Evolutionary conservation across 2,888 invertebrate genomes (phyloP).

Genomic region (Siphonodentalium dalli): DNA sequence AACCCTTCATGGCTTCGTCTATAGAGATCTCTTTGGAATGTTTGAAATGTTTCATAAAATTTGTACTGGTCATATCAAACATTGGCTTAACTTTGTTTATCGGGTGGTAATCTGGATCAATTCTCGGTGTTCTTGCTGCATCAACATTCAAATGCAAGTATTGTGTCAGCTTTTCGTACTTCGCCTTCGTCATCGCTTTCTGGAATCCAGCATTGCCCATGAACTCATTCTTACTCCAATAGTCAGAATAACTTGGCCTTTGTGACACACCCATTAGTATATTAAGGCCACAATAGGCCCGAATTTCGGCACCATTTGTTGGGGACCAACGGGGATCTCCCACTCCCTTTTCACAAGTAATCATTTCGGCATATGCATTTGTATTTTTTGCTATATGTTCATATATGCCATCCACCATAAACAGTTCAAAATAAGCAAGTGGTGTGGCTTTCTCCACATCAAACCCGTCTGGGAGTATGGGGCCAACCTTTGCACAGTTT

Average conservation of each 20-base stretch:
- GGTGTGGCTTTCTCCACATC: too few species aligned
- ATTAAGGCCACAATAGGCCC: neutral
- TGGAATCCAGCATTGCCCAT: neutral
- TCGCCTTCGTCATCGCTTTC: neutral
- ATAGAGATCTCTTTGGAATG: constrained; percentile 1
- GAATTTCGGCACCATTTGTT: neutral
- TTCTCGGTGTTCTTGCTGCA: neutral
- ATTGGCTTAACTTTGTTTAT: constrained; percentile 2
- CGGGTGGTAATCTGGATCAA: neutral
- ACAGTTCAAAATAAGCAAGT: neutral
- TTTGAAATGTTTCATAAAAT: neutral
- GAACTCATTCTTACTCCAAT: neutral
- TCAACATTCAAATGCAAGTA: neutral
- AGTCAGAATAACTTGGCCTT: neutral
- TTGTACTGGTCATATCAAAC: constrained; percentile 1
- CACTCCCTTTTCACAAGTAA: neutral
- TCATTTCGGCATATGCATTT: neutral
- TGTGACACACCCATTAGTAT: constrained; percentile 1
- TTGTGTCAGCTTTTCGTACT: constrained; percentile 1
- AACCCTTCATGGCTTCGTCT: constrained; percentile 7
- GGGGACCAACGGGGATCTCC: too few species aligned
- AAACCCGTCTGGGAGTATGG: too few species aligned
- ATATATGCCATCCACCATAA: neutral
- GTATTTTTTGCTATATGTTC: neutral
- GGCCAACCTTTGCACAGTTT: too few species aligned